Conservation (phyloP, 2,797 vertebrate species). For the Galaxias olidus region DNA sequence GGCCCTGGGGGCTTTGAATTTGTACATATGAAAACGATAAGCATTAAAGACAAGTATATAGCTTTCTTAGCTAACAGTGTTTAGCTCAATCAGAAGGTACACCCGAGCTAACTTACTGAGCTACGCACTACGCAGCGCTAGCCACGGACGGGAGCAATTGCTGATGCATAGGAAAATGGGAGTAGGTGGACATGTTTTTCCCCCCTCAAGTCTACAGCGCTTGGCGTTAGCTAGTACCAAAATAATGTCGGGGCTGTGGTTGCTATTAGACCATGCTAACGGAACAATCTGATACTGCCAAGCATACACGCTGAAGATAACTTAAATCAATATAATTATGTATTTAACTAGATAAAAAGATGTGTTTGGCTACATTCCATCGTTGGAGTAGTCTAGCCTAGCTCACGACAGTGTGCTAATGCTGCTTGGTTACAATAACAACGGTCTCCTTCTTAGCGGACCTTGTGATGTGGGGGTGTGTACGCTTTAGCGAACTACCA, state of each 20-base stretch:
- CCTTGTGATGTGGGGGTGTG: conserved; percentile 81
- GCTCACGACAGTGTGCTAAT: conserved; percentile 66
- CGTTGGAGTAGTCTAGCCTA: conserved; percentile 30
- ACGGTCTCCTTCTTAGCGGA: conserved; percentile 47
- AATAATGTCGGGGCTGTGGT: conserved; percentile 44
- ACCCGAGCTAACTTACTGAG: conserved; percentile 59
- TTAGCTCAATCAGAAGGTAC: conserved; percentile 43
- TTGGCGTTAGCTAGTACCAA: conserved; percentile 56
- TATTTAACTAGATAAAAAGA: not conserved
- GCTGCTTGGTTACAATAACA: conserved; percentile 37
- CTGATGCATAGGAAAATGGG: conserved; percentile 83
- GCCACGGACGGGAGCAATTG: conserved; percentile 69
- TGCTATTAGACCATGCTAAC: conserved; percentile 19
- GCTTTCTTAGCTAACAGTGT: conserved; percentile 43
- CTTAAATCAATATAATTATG: too few species aligned
- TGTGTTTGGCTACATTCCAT: conserved; percentile 27
- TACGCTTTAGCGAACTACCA: conserved; percentile 80
- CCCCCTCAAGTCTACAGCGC: conserved; percentile 49
- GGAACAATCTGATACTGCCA: too few species aligned
- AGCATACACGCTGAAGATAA: too few species aligned
- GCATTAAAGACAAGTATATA: too few species aligned
- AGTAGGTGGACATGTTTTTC: conserved; percentile 83
- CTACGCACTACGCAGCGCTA: conserved; percentile 78
- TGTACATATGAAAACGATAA: conserved; percentile 9
- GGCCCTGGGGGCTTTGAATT: conserved; percentile 28